Evolutionary conservation across 2,797 vertebrate genomes (phyloP), one percentile per base, ranked within the genome.

Genomic region (Phrynocephalus guinanensis): DNA sequence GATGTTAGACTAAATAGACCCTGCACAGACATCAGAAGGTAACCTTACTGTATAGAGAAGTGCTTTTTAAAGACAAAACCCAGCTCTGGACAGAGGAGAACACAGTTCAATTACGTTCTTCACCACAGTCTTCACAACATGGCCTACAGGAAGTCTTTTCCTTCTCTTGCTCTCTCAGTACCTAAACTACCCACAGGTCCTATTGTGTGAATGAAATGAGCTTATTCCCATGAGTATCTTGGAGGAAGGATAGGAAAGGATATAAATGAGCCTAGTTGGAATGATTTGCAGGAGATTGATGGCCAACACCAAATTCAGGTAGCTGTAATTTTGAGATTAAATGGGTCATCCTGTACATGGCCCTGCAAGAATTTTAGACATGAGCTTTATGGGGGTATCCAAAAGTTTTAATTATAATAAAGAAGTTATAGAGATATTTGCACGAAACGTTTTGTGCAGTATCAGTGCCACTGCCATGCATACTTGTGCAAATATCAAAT

Each of bases 321-420:
- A 82, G 33, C 22, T 75, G 20, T 22, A 15, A 60, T 60, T 73
- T 82, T 87, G 2, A 3, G 38, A 81, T 86, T 73, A 86, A 81
- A 9, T 50, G n/a, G 79, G 68, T 33, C 52, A 60, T 60, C n/a
- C 63, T 80, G 26, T 72, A 84, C 48, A 24, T 52, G 84, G 28
- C 60, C 86, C n/a, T 33, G 73, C 56, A 52, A 52, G 63, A 63
- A 10, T n/a, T n/a, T 86, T 56, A 63, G 50, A 22, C 38, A 26
- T 81, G 38, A 66, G 18, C 26, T 81, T 79, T 66, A 63, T 63
- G 20, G 11, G 5, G 15, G 38, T 44, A 44, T 44, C 38, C 38
- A 44, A 44, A 44, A 44, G 38, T 44, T 44, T 44, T 44, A 44
- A 44, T 44, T 44, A 44, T 44, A 44, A 44, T 44, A 44, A 44